A percentile compares a stretch with the other conserved stretches of the same genome.
phyloP scores from a whole-genome alignment of 1,140 invertebrate species.

The Apis dorsata region DNA sequence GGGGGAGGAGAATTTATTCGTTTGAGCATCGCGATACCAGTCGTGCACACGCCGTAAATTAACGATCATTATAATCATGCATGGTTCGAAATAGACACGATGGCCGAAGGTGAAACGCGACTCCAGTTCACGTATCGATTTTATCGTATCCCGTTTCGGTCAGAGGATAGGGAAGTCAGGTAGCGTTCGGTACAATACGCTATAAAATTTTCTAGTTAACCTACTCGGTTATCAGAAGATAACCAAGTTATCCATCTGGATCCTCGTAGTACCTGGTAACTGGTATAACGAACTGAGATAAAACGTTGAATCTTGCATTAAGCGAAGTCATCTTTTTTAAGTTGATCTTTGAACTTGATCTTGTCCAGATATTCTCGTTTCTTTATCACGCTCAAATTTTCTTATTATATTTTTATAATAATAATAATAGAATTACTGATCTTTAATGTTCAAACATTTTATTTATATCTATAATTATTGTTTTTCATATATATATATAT shows the following conservation, averaged over 20 bases:
- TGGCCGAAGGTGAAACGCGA: constrained; percentile 7
- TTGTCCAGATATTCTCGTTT: not conserved
- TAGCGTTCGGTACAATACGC: constrained; percentile 15
- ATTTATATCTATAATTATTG: too few relatives aligned
- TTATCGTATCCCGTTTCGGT: constrained; percentile 28
- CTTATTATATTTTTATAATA: not conserved
- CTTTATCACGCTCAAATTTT: not conserved
- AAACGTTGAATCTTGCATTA: constrained; percentile 4
- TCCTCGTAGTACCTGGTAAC: constrained; percentile 53
- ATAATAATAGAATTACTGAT: too few relatives aligned
- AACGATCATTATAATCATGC: constrained; percentile 25
- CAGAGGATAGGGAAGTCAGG: constrained; percentile 5
- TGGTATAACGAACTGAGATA: constrained; percentile 13
- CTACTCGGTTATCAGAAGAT: not conserved
- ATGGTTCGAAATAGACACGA: not conserved
- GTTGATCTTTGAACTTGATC: constrained; percentile 13
- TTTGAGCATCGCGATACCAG: constrained; percentile 3
- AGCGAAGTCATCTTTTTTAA: constrained; percentile 4
- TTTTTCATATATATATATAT: too few relatives aligned
- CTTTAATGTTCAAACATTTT: too few relatives aligned
- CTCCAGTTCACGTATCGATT: constrained; percentile 11
- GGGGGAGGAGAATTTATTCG: not conserved
- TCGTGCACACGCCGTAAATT: constrained; percentile 15
- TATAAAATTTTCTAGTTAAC: constrained; percentile 20
- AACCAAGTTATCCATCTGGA: constrained; percentile 13